A percentile compares a stretch with the other conserved stretches of the same genome.
These are phyloP conservation scores for Austrolebias charrua DNA, from an alignment of 2,797 vertebrate genomes.

Conservation along the genomic window DNA sequence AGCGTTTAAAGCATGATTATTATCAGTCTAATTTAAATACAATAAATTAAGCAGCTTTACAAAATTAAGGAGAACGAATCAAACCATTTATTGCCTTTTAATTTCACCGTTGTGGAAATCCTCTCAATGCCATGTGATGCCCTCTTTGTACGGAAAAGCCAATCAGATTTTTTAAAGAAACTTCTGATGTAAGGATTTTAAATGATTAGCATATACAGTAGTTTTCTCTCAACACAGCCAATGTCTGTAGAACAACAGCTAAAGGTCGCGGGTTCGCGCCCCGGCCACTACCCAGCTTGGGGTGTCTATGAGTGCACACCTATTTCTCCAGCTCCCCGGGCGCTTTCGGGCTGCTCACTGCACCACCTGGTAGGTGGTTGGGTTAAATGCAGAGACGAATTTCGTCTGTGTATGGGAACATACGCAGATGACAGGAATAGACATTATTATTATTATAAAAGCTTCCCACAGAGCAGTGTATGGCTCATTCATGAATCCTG, in stretches of 20 bases:
- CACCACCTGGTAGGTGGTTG: no score
- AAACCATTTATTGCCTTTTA: conserved; percentile 46
- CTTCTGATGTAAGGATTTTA: conserved; percentile 77
- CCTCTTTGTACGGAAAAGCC: conserved; percentile 42
- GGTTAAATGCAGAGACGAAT: no score
- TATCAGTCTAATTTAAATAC: background rate
- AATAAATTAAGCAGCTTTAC: conserved; percentile 25
- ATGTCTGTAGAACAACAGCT: conserved; percentile 60
- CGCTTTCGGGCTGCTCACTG: no score
- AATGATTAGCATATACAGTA: no score
- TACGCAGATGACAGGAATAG: no score
- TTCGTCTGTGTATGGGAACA: no score
- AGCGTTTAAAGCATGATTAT: conserved; percentile 7
- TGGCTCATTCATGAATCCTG: conserved; percentile 12
- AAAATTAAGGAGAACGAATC: conserved; percentile 34
- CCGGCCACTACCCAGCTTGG: no score
- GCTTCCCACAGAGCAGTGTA: conserved; percentile 37
- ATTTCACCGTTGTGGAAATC: conserved; percentile 46
- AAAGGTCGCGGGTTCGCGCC: no score
- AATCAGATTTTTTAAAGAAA: conserved; percentile 60
- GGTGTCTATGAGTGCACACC: no score
- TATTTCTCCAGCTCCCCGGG: no score
- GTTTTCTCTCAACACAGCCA: conserved; percentile 67
- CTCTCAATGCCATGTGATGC: conserved; percentile 49
- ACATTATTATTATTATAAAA: no score